Percentiles rank a stretch among this genome's conserved stretches.
Evolutionary conservation across 2,113 vertebrate species (phyloP).

Genomic region (Oreochromis spilurus): DNA sequence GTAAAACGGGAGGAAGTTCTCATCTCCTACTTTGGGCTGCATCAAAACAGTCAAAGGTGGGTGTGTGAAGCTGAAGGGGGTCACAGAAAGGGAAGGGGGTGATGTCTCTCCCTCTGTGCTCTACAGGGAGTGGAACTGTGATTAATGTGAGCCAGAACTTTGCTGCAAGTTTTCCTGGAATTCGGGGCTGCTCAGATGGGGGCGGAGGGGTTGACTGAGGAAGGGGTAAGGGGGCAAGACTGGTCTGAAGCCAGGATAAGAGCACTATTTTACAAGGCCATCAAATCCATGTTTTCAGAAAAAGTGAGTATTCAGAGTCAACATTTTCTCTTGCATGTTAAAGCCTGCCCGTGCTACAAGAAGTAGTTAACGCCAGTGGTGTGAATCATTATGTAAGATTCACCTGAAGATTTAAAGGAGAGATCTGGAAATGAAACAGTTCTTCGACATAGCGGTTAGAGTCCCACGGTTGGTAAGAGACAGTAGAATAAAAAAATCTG

Average conservation of each 20-base stretch:
- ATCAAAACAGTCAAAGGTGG: neutral
- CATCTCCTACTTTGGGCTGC: slow-evolving; percentile 8
- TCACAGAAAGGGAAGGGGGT: slow-evolving; percentile 26
- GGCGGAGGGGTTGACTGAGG: neutral
- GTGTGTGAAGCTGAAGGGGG: slow-evolving; percentile 24
- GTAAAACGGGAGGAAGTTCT: slow-evolving; percentile 44
- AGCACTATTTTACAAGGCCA: slow-evolving; percentile 59
- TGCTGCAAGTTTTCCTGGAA: slow-evolving; percentile 68
- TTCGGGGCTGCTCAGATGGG: slow-evolving; percentile 15
- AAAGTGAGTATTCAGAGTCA: neutral
- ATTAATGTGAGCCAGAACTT: slow-evolving; percentile 66
- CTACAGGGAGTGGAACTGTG: slow-evolving; percentile 54
- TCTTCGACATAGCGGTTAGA: neutral
- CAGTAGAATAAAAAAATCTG: neutral
- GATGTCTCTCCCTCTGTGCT: slow-evolving; percentile 49
- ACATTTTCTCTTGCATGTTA: neutral
- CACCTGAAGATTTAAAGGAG: neutral
- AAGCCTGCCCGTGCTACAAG: slow-evolving; percentile 16
- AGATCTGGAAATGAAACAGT: neutral
- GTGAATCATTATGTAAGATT: slow-evolving; percentile 5
- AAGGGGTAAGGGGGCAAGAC: slow-evolving; percentile 41
- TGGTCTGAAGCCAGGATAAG: slow-evolving; percentile 25
- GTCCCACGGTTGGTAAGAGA: neutral
- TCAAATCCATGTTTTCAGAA: slow-evolving; percentile 59
- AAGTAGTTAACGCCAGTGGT: slow-evolving; percentile 13